phyloP scores from a whole-genome alignment of 2,113 vertebrate species.

The Paratilapia polleni region DNA sequence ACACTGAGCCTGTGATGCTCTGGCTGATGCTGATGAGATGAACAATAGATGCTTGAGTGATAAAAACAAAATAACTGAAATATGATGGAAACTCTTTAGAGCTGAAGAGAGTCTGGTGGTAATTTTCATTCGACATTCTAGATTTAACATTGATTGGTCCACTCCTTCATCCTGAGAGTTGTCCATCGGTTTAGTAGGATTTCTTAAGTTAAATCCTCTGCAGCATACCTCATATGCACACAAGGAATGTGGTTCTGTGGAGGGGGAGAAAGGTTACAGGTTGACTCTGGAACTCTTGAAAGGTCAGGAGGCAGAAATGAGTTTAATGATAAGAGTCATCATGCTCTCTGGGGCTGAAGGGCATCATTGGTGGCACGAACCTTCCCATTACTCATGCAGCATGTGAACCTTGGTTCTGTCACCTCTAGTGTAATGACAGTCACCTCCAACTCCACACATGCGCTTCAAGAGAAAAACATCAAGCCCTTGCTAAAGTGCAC shows the following conservation, averaged over 20 bases:
- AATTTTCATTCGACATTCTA: slow-evolving; percentile 2
- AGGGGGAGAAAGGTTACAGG: neutral
- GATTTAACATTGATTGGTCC: slow-evolving; percentile 18
- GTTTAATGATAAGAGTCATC: slow-evolving; percentile 55
- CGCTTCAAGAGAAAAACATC: neutral
- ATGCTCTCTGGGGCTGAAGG: slow-evolving; percentile 12
- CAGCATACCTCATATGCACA: slow-evolving; percentile 8
- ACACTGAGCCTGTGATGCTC: neutral
- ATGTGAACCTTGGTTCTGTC: slow-evolving; percentile 29
- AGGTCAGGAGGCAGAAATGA: slow-evolving; percentile 52
- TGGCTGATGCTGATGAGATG: neutral
- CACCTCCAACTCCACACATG: neutral
- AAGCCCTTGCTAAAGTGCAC: neutral
- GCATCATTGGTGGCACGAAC: slow-evolving; percentile 4
- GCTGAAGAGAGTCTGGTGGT: neutral
- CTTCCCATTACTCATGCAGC: slow-evolving; percentile 47
- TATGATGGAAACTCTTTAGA: neutral
- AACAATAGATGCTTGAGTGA: neutral
- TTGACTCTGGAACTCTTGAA: slow-evolving; percentile 34
- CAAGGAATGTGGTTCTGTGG: neutral
- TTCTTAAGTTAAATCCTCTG: slow-evolving; percentile 29
- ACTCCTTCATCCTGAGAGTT: slow-evolving; percentile 6
- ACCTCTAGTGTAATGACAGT: slow-evolving; percentile 24
- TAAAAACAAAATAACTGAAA: neutral
- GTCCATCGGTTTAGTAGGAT: slow-evolving; percentile 6